Evolutionary conservation across 2,888 invertebrate genomes (phyloP), one percentile per base, ranked within the genome.

Genomic region (Yponomeuta plumbellus): DNA sequence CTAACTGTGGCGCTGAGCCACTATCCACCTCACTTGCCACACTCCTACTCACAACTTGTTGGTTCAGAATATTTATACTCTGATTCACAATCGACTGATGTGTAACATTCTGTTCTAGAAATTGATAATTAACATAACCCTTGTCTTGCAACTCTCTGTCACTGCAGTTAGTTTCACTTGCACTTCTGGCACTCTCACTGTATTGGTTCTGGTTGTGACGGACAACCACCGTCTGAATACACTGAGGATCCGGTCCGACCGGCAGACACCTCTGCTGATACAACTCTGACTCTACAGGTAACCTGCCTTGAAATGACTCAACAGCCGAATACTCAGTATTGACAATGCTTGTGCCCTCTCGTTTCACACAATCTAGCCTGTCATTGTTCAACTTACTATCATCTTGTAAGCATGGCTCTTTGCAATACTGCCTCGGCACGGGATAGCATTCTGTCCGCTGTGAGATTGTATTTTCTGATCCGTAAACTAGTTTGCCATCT

Each of bases 11-110:
- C 26, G 79, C 73, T 72, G 71, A 75, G 11, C 78, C 80, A 75
- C 80, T 79, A 66, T 87, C 87, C 75, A 81, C 77, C 70, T 88
- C 88, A 81, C 85, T 86, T 75, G 80, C 77, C 70, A 88, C 87
- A 81, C 85, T 83, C 72, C 84, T 76, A 78, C 76, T 85, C 70
- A 88, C 88, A 66, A 90, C 87, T 80, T 91, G 90, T 80, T 90
- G 91, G 78, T 89, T 91, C 72, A 91, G 79, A 82, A 91, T 89
- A 81, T 86, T 90, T 73, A 91, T 89, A 83, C 88, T 88, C 74
- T 91, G 90, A 84, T 91, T 91, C 74, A 91, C 89, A 81, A 90
- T 88, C 34, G 90, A 88, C 72, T 91, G 91, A 75, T 91, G 91
- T 68, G 89, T 86, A 70, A 91, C 87, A 86, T 88, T 91, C 76